Evolutionary conservation across 2,797 vertebrate species (phyloP), one percentile per base, ranked within the genome.

Genomic region (Craterocephalus amniculus): DNA sequence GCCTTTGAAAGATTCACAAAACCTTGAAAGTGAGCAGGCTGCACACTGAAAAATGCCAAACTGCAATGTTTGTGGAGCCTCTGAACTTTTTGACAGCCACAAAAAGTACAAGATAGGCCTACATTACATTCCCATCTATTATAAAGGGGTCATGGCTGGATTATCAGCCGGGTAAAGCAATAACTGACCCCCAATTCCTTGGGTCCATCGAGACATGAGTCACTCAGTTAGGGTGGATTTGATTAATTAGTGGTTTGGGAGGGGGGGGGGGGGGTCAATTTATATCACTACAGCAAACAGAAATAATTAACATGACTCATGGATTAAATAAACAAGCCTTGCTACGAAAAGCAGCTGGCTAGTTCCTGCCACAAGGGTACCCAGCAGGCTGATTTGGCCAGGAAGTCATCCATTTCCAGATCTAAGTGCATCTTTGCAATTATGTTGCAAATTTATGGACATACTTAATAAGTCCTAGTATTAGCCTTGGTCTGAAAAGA

Each of bases 181-280:
- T 16, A 35, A 7, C 24, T 27, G 5, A 54, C 49, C 38, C 11
- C 10, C 7, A 26, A 26, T 36, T 62, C 58, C 36, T 57, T 18
- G 40, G 38, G 60, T 52, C 59, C 4, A 27, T 4, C 68, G 26
- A 31, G 34, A n/a, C n/a, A 35, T 29, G 27, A 9, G 35, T 76
- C 24, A 31, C 12, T 31, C 6, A 67, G 43, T 74, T 22, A 29
- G 1, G 55, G 20, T 38, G 49, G 45, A 61, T 31, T 58, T 62
- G 36, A 58, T 58, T 43, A 40, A 56, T 67, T 24, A 58, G 32
- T 38, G 32, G 40, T 49, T 62, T 12, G 24, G 32, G 38, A 49
- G 43, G 22, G 45, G 24, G 49, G 24, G 32, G 2, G 29, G 5
- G 5, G 5, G 8, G 5, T 4, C 18, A 16, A 40, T 40, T 40